phyloP scores from a whole-genome alignment of 2,797 vertebrate species.

The Arnoldichthys spilopterus region DNA sequence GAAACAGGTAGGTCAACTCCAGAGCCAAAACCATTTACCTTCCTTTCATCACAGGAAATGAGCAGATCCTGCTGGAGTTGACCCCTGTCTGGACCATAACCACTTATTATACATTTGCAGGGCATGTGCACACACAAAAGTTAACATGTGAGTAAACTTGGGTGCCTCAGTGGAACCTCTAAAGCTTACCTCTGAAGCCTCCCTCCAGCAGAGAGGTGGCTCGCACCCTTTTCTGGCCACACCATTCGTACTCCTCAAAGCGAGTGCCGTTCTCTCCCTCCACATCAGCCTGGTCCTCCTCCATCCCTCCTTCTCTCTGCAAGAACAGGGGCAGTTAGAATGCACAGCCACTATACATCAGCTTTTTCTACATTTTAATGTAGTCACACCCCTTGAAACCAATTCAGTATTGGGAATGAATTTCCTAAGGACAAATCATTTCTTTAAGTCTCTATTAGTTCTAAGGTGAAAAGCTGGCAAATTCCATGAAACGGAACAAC shows the following conservation, averaged over 20 bases:
- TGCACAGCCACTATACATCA: slow-evolving; percentile 36
- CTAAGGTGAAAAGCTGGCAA: slow-evolving; percentile 23
- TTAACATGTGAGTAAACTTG: no score
- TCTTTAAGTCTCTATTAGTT: slow-evolving; percentile 18
- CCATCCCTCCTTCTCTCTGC: slow-evolving; percentile 93
- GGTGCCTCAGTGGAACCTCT: no score
- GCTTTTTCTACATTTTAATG: no score
- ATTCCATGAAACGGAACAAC: slow-evolving; percentile 44
- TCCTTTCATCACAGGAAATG: slow-evolving; percentile 56
- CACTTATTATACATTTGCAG: slow-evolving; percentile 17
- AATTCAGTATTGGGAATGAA: background rate
- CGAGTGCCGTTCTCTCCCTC: slow-evolving; percentile 94
- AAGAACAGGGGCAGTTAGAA: slow-evolving; percentile 34
- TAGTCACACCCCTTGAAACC: background rate
- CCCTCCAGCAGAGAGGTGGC: slow-evolving; percentile 96
- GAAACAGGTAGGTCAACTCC: slow-evolving; percentile 73
- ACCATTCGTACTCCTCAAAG: slow-evolving; percentile 99
- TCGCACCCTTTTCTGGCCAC: slow-evolving; percentile 98
- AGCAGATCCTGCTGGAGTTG: slow-evolving; percentile 49
- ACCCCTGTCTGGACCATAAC: slow-evolving; percentile 58
- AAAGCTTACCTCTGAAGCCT: slow-evolving; percentile 93
- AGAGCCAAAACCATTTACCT: slow-evolving; percentile 80
- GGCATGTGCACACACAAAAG: background rate
- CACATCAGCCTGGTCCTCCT: slow-evolving; percentile 94
- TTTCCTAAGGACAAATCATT: background rate